Evolutionary conservation across 2,888 invertebrate species (phyloP).

Genomic region (Geophilus truncorum): DNA sequence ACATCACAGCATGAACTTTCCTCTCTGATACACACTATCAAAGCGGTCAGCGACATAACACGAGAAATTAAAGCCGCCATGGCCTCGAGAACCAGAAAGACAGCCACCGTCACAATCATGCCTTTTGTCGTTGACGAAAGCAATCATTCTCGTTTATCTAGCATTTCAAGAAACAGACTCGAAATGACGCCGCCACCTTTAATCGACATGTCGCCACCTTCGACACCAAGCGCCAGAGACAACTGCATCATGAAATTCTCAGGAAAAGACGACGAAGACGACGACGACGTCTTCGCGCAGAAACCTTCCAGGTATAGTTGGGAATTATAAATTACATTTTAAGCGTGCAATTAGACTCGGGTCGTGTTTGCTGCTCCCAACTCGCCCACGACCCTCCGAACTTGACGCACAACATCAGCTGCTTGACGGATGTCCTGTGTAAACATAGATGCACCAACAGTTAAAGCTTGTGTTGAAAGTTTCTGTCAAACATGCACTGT

Average conservation of each 20-base stretch:
- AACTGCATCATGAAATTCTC: neutral
- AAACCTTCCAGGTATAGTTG: neutral
- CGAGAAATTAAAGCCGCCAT: neutral
- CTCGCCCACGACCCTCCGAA: neutral
- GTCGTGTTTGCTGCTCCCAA: neutral
- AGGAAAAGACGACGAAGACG: neutral
- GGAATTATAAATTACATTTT: neutral
- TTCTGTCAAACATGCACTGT: neutral
- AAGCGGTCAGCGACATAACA: neutral
- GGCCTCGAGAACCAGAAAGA: neutral
- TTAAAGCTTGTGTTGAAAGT: neutral
- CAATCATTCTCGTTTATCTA: neutral
- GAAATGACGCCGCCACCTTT: constrained; percentile 17
- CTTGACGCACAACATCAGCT: neutral
- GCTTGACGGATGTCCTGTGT: neutral
- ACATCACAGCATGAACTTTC: neutral
- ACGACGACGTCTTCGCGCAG: neutral
- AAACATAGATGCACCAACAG: neutral
- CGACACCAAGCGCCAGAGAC: neutral
- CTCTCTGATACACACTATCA: neutral
- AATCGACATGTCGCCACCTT: neutral
- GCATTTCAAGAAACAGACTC: constrained; percentile 12
- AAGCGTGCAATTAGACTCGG: neutral
- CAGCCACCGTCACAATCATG: neutral
- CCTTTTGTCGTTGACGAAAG: neutral